Percentiles rank a stretch among this genome's conserved stretches.
Evolutionary conservation across 2,113 vertebrate genomes (phyloP).

Genomic region (Corydoras maculifer): DNA sequence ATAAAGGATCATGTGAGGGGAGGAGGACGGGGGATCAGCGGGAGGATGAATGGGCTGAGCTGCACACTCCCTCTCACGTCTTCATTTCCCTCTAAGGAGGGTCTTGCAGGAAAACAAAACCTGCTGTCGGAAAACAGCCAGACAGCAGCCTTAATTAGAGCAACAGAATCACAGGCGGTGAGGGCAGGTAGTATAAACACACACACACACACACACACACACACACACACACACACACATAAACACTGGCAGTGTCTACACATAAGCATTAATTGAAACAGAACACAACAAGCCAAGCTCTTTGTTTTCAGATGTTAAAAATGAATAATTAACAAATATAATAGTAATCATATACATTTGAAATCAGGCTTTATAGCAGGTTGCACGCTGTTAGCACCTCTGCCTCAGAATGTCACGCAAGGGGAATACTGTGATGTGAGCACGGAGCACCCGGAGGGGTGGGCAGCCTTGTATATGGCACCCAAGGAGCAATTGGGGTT

Average conservation of each 20-base stretch:
- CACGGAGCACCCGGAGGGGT: too few relatives aligned
- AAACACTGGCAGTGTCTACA: not conserved
- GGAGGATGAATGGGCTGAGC: constrained; percentile 42
- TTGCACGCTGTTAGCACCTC: too few relatives aligned
- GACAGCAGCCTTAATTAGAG: constrained; percentile 64
- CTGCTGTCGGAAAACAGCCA: constrained; percentile 56
- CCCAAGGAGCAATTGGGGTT: too few relatives aligned
- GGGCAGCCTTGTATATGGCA: too few relatives aligned
- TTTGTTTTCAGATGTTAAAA: not conserved
- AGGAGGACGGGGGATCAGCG: constrained; percentile 23
- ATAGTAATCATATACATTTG: constrained; percentile 4
- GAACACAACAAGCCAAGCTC: constrained; percentile 2
- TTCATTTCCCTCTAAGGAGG: constrained; percentile 52
- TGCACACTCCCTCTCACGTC: constrained; percentile 30
- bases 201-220: not conserved
- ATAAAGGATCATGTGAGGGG: constrained; percentile 51
- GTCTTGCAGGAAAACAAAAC: constrained; percentile 63
- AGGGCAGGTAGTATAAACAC: constrained; percentile 33
- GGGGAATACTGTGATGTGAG: too few relatives aligned
- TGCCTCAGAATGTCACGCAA: too few relatives aligned
- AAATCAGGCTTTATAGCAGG: too few relatives aligned
- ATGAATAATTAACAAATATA: constrained; percentile 20
- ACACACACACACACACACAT: not conserved
- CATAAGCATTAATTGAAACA: constrained; percentile 22
- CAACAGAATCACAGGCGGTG: constrained; percentile 46